Evolutionary conservation across 2,888 invertebrate species (phyloP), one percentile per base, ranked within the genome.

Genomic region (Aporophyla nigra): DNA sequence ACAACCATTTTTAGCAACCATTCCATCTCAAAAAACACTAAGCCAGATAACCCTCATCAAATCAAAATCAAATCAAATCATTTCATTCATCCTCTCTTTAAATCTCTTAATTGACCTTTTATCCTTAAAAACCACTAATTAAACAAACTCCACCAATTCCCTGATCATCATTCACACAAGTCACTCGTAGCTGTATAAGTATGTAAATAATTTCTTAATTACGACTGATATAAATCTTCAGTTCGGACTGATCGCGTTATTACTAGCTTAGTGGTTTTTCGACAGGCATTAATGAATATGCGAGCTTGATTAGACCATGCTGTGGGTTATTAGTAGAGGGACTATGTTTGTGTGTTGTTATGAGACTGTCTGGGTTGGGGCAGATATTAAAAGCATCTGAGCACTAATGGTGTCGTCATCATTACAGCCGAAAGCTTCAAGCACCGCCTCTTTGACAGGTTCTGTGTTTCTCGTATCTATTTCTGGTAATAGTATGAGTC

Each of bases 271-370:
- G 86, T 80, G 83, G 86, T 86, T 86, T 86, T 86, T 86, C 83
- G 86, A 86, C 83, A 85, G 76, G 68, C 83, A 69, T 79, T 86
- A 86, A 86, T 86, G 86, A 86, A 86, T 86, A 86, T 86, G 86
- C 82, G 51, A 80, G 84, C 86, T 78, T 86, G 82, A 86, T 86
- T 86, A 85, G 85, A 78, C 73, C 82, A 63, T 71, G 78, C 76
- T 76, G 79, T 83, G 73, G 84, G 78, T 73, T 84, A 78, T 71
- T 71, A 46, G 81, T 75, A 71, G 82, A 5, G 67, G 43, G n/a
- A 9, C 81, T 51, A 56, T 73, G 68, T 14, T 12, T 5, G 4
- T 53, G 49, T 58, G 54, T 10, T 62, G 12, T 59, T 71, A 1
- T 16, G 21, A 63, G 83, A 83, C 2, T 53, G 40, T 71, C 70